Percentiles rank a stretch among this genome's conserved stretches.
Conservation (phyloP, 2,888 invertebrate genomes). For the Agrilus cyanescens region DNA sequence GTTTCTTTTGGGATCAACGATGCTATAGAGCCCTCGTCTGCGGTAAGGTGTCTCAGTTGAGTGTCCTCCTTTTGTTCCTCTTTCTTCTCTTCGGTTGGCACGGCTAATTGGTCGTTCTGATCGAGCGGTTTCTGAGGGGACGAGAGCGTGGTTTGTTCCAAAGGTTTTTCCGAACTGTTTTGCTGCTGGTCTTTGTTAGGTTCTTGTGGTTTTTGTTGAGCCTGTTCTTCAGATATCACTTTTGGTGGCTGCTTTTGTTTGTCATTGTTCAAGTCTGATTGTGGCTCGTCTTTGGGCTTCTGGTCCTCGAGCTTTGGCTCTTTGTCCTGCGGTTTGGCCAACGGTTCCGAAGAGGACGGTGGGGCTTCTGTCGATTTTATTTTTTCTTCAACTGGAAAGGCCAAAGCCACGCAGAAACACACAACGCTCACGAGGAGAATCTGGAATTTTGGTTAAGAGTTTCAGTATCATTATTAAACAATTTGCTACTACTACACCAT, state of each 20-base stretch:
- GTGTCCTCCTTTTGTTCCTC: constrained; percentile 19
- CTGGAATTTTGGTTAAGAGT: too few relatives aligned
- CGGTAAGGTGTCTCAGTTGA: constrained; percentile 2
- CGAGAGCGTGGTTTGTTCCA: too few relatives aligned
- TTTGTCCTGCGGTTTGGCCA: constrained; percentile 32
- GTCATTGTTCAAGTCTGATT: constrained; percentile 24
- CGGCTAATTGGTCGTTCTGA: not conserved
- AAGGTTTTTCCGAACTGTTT: too few relatives aligned
- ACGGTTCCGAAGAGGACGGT: constrained; percentile 34
- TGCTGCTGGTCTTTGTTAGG: constrained; percentile 10
- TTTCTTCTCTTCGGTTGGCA: constrained; percentile 18
- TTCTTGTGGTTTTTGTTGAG: constrained; percentile 15
- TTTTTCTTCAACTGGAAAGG: constrained; percentile 46
- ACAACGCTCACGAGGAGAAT: too few relatives aligned
- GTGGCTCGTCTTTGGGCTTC: constrained; percentile 17
- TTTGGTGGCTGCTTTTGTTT: constrained; percentile 21
- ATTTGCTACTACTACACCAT: too few relatives aligned
- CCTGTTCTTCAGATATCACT: constrained; percentile 18
- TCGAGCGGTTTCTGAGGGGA: too few relatives aligned
- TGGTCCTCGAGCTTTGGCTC: constrained; percentile 12
- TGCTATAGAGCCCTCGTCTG: constrained; percentile 17
- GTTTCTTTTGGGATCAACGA: constrained; percentile 15
- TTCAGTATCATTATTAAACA: too few relatives aligned
- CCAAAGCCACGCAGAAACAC: constrained; percentile 25
- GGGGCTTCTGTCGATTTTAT: constrained; percentile 25